Percentiles rank a stretch among this genome's conserved stretches.
Conservation (phyloP, 1,140 invertebrate genomes). For the Mizuhopecten yessoensis region DNA sequence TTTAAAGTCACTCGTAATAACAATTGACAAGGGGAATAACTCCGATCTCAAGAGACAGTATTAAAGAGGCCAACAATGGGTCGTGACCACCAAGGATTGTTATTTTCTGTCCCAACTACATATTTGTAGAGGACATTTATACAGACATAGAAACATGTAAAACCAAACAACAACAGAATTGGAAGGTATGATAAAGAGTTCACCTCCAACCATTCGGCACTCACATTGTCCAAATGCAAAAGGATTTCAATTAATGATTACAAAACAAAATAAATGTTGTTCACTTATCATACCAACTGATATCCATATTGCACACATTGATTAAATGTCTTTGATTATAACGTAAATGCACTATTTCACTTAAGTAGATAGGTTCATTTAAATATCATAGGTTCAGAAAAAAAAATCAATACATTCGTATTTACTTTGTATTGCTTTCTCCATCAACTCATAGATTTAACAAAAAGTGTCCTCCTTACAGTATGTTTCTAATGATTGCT, state of each 20-base stretch:
- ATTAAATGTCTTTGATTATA: not conserved
- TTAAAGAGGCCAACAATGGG: not conserved
- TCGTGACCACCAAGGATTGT: not conserved
- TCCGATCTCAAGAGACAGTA: no score
- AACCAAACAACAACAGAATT: not conserved
- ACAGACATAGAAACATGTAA: not conserved
- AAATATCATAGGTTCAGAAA: not conserved
- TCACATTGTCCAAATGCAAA: not conserved
- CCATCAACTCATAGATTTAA: no score
- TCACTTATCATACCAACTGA: not conserved
- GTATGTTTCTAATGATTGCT: no score
- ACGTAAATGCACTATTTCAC: not conserved
- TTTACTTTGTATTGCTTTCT: no score
- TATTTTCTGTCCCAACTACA: not conserved
- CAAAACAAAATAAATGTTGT: not conserved
- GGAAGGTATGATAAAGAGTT: not conserved
- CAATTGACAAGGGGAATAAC: no score
- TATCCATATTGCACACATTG: not conserved
- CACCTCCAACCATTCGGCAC: not conserved
- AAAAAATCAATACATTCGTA: no score
- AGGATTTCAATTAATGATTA: not conserved
- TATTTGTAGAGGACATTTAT: not conserved
- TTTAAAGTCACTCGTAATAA: not conserved
- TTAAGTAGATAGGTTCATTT: not conserved
- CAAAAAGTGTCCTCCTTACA: no score